These are phyloP conservation scores for Andrena chrysosceles DNA, from an alignment of 2,888 invertebrate genomes.

Conservation along the genomic window DNA sequence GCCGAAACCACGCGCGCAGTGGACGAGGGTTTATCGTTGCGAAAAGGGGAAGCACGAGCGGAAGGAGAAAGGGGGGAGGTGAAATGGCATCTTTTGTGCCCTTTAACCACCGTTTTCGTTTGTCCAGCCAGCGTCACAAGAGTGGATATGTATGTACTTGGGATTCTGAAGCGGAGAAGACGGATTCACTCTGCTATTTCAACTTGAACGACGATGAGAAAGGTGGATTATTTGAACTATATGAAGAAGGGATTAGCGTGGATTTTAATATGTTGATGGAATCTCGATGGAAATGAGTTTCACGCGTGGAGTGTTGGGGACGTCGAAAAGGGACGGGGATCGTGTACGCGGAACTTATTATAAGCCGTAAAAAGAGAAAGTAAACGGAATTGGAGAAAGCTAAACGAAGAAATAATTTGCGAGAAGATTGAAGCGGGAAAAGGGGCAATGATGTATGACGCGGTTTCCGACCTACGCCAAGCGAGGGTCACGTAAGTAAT, in stretches of 20 bases:
- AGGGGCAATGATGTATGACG: conserved; percentile 21
- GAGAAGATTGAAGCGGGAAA: neutral
- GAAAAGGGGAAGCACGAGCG: neutral
- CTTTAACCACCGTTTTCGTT: too few species aligned
- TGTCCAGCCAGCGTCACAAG: too few species aligned
- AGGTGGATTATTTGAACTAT: too few species aligned
- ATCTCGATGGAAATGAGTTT: neutral
- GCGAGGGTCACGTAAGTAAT: conserved; percentile 30
- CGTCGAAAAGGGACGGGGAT: neutral
- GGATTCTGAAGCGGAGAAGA: too few species aligned
- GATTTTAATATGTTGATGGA: too few species aligned
- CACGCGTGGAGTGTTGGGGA: neutral
- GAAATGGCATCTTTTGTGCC: too few species aligned
- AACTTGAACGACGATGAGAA: too few species aligned
- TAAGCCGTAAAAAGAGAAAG: conserved; percentile 49
- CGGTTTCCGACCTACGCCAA: conserved; percentile 47
- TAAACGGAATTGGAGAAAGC: conserved; percentile 45
- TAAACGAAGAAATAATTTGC: conserved; percentile 41
- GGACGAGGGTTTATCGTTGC: conserved; percentile 1
- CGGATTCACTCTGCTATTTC: too few species aligned
- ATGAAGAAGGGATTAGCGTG: too few species aligned
- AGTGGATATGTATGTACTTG: too few species aligned
- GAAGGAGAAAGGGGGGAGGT: neutral
- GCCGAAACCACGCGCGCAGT: conserved; percentile 50
- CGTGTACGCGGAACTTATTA: conserved; percentile 6